Conservation (phyloP, 2,888 invertebrate species). For the Ophioninae sp. region DNA sequence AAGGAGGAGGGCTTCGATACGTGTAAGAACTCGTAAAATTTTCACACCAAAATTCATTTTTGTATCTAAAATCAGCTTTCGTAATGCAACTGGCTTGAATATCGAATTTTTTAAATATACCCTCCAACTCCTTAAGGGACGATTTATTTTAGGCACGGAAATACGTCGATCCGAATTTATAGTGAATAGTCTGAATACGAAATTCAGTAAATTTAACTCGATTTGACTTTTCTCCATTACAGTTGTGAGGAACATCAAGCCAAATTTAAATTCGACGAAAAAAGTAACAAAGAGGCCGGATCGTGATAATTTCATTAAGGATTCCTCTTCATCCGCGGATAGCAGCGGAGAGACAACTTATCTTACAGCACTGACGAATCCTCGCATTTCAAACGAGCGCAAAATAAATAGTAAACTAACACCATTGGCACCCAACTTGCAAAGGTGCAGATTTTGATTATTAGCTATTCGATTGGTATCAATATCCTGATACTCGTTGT, state of each 20-base stretch:
- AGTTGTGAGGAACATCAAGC: conserved; percentile 62
- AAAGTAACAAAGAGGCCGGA: conserved; percentile 51
- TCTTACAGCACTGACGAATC: conserved; percentile 76
- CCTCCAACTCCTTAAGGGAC: no score
- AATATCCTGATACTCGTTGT: neutral
- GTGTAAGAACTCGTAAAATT: conserved; percentile 63
- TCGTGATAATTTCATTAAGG: conserved; percentile 73
- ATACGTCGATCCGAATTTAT: no score
- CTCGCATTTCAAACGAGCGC: conserved; percentile 53
- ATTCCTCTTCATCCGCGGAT: conserved; percentile 69
- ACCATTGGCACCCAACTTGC: conserved; percentile 52
- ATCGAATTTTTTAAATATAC: no score
- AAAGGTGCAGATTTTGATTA: conserved; percentile 52
- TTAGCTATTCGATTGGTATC: neutral
- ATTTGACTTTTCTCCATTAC: conserved; percentile 30
- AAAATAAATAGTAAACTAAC: conserved; percentile 35
- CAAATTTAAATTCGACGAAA: conserved; percentile 58
- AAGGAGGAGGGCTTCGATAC: conserved; percentile 65
- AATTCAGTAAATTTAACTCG: neutral
- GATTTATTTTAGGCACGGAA: no score
- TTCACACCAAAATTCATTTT: neutral
- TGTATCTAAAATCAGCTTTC: neutral
- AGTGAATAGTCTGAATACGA: neutral
- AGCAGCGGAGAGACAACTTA: conserved; percentile 73
- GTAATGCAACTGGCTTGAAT: no score